Conservation (phyloP, 2,797 vertebrate genomes). For the Notoglanidium macrostoma region DNA sequence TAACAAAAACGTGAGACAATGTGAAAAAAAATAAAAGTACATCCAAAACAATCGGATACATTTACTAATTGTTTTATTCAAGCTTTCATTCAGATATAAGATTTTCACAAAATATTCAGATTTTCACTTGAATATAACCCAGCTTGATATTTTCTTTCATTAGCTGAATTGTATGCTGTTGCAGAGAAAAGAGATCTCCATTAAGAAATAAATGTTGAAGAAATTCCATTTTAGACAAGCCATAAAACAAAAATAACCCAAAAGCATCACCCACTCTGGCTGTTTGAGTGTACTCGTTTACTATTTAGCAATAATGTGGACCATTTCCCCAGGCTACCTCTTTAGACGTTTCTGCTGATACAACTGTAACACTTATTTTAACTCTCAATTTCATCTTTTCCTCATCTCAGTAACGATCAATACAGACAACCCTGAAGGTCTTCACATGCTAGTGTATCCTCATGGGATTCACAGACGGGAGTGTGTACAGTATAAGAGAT, state of each 20-base stretch:
- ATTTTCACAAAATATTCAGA: neutral
- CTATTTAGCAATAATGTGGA: neutral
- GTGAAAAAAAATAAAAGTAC: neutral
- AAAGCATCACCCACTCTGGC: neutral
- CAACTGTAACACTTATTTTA: constrained; percentile 17
- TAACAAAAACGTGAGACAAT: neutral
- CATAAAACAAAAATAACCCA: constrained; percentile 5
- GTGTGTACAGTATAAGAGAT: neutral
- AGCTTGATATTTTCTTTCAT: neutral
- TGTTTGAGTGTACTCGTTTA: constrained; percentile 14
- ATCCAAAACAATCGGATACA: neutral
- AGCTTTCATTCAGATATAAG: neutral
- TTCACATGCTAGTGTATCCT: neutral
- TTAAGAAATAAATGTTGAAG: neutral
- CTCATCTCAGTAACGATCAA: constrained; percentile 26
- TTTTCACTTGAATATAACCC: neutral
- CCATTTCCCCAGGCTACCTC: neutral
- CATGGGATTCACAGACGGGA: neutral
- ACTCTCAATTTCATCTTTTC: neutral
- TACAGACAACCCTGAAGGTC: neutral
- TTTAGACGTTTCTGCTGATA: neutral
- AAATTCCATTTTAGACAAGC: constrained; percentile 9
- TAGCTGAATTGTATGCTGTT: neutral
- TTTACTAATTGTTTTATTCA: neutral
- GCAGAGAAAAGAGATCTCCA: neutral